A percentile compares a stretch with the other conserved stretches of the same genome.
These are phyloP conservation scores for Zoanthus gigantus DNA, from an alignment of 92 coral and sea anemone species.

Conservation along the genomic window DNA sequence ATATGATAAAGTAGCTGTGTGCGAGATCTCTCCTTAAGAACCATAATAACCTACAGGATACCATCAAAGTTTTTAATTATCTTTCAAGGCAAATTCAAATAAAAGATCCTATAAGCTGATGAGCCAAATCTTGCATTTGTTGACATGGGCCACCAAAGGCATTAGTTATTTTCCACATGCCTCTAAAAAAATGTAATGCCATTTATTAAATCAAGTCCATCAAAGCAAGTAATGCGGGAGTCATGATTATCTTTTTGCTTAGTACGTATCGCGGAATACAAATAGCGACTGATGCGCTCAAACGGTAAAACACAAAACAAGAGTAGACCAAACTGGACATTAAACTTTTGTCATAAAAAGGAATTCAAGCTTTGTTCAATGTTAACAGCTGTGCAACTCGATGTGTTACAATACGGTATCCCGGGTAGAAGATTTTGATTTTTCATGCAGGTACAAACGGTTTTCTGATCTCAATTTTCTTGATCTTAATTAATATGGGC, in stretches of 20 bases:
- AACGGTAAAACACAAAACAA: not conserved
- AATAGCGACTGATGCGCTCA: not conserved
- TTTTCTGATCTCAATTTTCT: constrained; percentile 2
- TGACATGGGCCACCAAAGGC: too few species aligned
- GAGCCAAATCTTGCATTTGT: too few species aligned
- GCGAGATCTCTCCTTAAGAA: too few species aligned
- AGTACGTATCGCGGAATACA: not conserved
- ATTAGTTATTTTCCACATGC: too few species aligned
- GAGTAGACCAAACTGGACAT: not conserved
- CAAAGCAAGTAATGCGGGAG: too few species aligned
- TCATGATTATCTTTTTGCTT: too few species aligned
- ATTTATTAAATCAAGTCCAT: too few species aligned
- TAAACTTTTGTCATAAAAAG: not conserved
- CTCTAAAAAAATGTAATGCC: too few species aligned
- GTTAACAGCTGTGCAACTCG: not conserved
- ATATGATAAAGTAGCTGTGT: not conserved
- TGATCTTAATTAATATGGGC: constrained; percentile 2
- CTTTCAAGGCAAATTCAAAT: too few species aligned
- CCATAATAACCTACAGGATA: too few species aligned
- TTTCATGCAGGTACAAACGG: not conserved
- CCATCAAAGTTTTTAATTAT: too few species aligned
- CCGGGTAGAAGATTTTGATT: not conserved
- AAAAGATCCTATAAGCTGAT: too few species aligned
- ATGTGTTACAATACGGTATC: not conserved
- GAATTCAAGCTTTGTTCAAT: not conserved